phyloP scores from a whole-genome alignment of 2,113 vertebrate species.

The Pluvialis apricaria region DNA sequence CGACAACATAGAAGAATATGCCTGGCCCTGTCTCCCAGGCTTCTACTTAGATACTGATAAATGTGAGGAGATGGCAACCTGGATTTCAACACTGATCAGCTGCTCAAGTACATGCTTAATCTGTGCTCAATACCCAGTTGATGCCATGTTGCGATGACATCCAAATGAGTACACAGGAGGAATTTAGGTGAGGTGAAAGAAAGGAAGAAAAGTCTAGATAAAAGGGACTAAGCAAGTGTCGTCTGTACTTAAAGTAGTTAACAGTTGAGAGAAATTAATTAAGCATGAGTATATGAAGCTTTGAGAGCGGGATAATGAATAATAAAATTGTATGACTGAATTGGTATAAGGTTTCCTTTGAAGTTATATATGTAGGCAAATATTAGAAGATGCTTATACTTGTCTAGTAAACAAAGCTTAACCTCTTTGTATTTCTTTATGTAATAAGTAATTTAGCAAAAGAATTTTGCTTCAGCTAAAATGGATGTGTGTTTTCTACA shows the following conservation, averaged over 20 bases:
- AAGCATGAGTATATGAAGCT: background rate
- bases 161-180: background rate
- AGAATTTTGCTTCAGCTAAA: no score
- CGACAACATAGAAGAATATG: background rate
- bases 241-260: background rate
- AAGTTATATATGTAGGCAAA: background rate
- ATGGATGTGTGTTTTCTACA: no score
- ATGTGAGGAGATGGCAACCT: background rate
- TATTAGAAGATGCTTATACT: background rate
- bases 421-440: background rate
- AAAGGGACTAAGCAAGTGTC: background rate
- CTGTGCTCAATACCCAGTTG: background rate
- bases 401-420: background rate
- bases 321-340: background rate
- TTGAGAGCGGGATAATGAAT: background rate
- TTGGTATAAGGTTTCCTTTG: background rate
- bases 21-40: background rate
- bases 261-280: background rate
- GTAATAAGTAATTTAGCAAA: no score
- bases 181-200: background rate
- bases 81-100: background rate
- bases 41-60: background rate
- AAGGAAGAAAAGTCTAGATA: background rate
- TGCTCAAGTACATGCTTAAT: background rate
- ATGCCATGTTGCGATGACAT: rapidly evolving